Percentiles rank a stretch among this genome's conserved stretches.
These are phyloP conservation scores for Drosophila demipolita DNA, from an alignment of 2,888 invertebrate species.

Conservation along the genomic window DNA sequence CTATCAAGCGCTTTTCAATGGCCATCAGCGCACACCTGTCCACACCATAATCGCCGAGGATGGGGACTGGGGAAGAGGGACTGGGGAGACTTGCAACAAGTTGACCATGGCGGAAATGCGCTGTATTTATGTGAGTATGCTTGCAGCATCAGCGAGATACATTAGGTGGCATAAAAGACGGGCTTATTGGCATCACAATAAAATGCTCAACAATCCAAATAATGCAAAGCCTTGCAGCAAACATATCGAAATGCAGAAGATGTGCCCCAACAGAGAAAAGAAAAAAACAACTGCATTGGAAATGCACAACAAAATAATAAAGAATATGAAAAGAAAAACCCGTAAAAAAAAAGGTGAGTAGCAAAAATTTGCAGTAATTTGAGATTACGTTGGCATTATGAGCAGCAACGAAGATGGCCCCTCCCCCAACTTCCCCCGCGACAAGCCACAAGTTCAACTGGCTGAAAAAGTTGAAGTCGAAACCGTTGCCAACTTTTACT, in stretches of 20 bases:
- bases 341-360: conserved; percentile 17
- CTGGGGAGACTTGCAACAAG: conserved; percentile 12
- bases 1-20: conserved; percentile 63
- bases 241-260: conserved; percentile 23
- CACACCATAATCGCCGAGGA: conserved; percentile 34
- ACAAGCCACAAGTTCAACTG: neutral
- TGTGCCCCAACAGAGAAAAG: conserved; percentile 4
- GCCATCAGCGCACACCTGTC: conserved; percentile 69
- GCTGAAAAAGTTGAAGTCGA: conserved; percentile 14
- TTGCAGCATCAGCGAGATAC: conserved; percentile 19
- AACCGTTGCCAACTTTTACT: conserved; percentile 62
- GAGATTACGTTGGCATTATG: conserved; percentile 72
- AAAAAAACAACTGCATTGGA: conserved; percentile 43
- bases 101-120: conserved; percentile 60
- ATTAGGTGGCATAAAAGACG: conserved; percentile 47
- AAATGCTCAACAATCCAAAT: conserved; percentile 68
- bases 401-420: conserved; percentile 7
- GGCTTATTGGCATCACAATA: conserved; percentile 71
- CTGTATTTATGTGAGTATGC: conserved; percentile 9
- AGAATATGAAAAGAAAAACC: conserved; percentile 7
- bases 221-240: conserved; percentile 59
- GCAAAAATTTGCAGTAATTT: conserved; percentile 75
- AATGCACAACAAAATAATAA: conserved; percentile 68
- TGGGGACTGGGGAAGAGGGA: conserved; percentile 1
- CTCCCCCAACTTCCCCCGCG: neutral